Evolutionary conservation across 2,888 invertebrate species (phyloP).

Genomic region (Hirtodrosophila duncani): DNA sequence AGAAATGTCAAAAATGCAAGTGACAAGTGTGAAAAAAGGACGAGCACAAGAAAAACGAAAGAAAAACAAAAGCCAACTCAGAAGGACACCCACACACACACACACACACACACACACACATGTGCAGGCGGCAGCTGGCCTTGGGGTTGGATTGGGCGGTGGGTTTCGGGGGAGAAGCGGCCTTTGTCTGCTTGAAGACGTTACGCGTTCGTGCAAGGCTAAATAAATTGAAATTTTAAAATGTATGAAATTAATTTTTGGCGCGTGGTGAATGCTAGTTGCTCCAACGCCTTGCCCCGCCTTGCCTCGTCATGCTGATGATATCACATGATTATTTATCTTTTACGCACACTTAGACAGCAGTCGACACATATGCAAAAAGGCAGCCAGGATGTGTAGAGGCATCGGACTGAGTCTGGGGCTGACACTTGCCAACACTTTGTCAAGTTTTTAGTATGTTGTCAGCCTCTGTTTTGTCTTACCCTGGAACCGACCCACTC

Average conservation of each 20-base stretch:
- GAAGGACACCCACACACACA: constrained; percentile 17
- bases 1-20: constrained; percentile 71
- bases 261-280: constrained; percentile 29
- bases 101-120: constrained; percentile 19
- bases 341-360: constrained; percentile 67
- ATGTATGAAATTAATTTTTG: constrained; percentile 72
- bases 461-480: constrained; percentile 49
- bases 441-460: constrained; percentile 72
- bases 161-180: constrained; percentile 3
- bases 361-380: constrained; percentile 60
- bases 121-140: constrained; percentile 16
- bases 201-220: constrained; percentile 63
- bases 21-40: constrained; percentile 71
- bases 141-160: constrained; percentile 14
- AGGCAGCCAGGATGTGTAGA: constrained; percentile 37
- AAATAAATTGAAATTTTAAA: constrained; percentile 75
- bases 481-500: constrained; percentile 4
- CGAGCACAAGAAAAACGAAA: constrained; percentile 44
- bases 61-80: constrained; percentile 57
- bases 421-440: constrained; percentile 68
- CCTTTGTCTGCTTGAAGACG: constrained; percentile 53
- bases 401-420: constrained; percentile 28
- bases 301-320: constrained; percentile 36
- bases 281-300: constrained; percentile 38
- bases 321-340: constrained; percentile 71